phyloP scores from a whole-genome alignment of 1,140 invertebrate genomes.

The Caenorhabditis latens region DNA sequence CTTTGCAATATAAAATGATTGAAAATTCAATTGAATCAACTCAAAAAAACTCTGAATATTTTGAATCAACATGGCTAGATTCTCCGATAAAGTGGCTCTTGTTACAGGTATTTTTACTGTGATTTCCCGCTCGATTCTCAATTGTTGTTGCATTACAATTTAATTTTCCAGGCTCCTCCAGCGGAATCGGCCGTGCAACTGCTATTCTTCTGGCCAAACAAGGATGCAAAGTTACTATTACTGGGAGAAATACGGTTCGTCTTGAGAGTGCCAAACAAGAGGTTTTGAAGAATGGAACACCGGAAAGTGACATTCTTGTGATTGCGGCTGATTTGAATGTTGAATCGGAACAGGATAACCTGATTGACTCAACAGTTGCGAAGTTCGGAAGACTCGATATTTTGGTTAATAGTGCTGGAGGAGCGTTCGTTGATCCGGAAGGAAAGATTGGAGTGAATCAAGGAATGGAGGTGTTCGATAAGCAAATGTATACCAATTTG shows the following conservation, averaged over 20 bases:
- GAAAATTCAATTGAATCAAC: background rate
- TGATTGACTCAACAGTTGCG: slow-evolving; percentile 6
- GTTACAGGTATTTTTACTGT: background rate
- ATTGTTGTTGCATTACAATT: background rate
- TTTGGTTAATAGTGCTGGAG: slow-evolving; percentile 46
- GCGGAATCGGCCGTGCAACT: slow-evolving; percentile 60
- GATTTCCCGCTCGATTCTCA: no score
- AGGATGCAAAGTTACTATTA: slow-evolving; percentile 64
- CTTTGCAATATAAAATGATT: no score
- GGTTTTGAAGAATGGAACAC: background rate
- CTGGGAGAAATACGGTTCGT: slow-evolving; percentile 28
- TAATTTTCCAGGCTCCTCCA: slow-evolving; percentile 58
- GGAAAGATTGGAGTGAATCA: background rate
- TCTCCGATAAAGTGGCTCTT: background rate
- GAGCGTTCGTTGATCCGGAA: background rate
- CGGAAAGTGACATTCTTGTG: background rate
- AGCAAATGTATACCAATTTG: slow-evolving; percentile 29
- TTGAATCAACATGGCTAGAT: background rate
- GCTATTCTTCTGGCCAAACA: slow-evolving; percentile 56
- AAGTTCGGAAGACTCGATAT: slow-evolving; percentile 53
- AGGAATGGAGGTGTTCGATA: slow-evolving; percentile 49
- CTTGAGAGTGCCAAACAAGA: background rate
- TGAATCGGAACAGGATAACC: background rate
- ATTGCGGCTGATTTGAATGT: slow-evolving; percentile 41
- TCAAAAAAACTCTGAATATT: no score